Percentiles rank a stretch among this genome's conserved stretches.
phyloP scores from a whole-genome alignment of 2,797 vertebrate genomes.

The Pseudochaenichthys georgianus region DNA sequence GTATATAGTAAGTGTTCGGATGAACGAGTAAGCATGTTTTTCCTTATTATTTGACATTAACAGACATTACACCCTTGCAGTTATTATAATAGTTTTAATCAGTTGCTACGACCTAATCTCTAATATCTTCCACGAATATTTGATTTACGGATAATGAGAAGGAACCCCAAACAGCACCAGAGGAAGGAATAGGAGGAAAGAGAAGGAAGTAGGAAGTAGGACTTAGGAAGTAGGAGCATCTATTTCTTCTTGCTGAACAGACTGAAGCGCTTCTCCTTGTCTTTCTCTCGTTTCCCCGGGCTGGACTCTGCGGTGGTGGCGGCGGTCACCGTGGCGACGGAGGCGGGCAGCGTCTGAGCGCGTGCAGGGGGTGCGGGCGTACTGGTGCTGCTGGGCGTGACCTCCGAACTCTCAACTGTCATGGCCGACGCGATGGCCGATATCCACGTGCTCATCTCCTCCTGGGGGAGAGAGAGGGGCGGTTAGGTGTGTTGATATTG shows the following conservation, averaged over 20 bases:
- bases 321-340: conserved; percentile 88
- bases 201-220: conserved; percentile 36
- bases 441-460: conserved; percentile 99
- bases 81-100: not conserved
- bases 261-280: conserved; percentile 99
- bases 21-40: too few species aligned
- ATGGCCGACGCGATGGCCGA: conserved; percentile 92
- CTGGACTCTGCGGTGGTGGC: conserved; percentile 91
- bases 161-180: conserved; percentile 65
- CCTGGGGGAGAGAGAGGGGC: conserved; percentile 76
- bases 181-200: conserved; percentile 9
- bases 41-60: too few species aligned
- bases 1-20: too few species aligned
- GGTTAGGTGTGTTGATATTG: not conserved
- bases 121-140: conserved; percentile 37
- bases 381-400: conserved; percentile 95
- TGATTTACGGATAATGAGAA: conserved; percentile 38
- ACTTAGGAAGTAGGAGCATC: conserved; percentile 57
- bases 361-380: conserved; percentile 92
- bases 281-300: conserved; percentile 97
- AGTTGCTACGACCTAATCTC: conserved; percentile 43
- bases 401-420: conserved; percentile 88
- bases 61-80: not conserved
- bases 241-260: conserved; percentile 99
- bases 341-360: conserved; percentile 95